phyloP scores from a whole-genome alignment of 2,113 vertebrate genomes.

The Strix uralensis region DNA sequence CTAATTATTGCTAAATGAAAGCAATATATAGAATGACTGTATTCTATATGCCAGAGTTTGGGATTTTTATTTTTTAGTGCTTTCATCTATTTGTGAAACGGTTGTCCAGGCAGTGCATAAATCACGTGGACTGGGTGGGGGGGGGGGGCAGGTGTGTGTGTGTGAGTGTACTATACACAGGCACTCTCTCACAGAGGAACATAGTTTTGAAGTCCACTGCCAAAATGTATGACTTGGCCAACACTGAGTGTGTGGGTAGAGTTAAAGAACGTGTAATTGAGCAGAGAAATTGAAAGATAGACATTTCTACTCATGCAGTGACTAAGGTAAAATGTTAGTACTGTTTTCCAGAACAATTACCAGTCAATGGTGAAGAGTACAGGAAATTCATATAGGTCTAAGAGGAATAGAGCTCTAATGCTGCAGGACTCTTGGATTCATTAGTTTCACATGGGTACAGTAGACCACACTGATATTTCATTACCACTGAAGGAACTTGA shows the following conservation, averaged over 20 bases:
- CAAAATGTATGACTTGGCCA: constrained; percentile 2
- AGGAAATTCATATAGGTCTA: not conserved
- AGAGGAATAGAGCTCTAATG: not conserved
- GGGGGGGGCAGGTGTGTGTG: not conserved
- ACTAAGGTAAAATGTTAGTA: not conserved
- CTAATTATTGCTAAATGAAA: constrained; percentile 8
- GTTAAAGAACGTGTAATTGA: not conserved
- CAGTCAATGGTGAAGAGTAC: not conserved
- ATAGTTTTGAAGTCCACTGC: not conserved
- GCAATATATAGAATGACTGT: not conserved
- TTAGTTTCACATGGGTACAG: not conserved
- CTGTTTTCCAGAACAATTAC: not conserved
- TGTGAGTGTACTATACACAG: not conserved
- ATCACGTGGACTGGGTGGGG: not conserved
- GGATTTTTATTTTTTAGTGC: not conserved
- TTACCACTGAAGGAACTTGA: not conserved
- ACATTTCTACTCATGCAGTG: not conserved
- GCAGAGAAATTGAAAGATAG: not conserved
- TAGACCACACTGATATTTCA: not conserved
- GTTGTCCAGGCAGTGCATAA: constrained; percentile 4
- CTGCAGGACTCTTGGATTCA: not conserved
- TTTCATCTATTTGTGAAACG: not conserved
- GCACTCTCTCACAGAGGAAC: not conserved
- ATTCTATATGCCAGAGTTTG: not conserved
- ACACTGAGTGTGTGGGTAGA: constrained; percentile 5